Conservation (phyloP, 2,113 vertebrate species). For the Microtus montanus region DNA sequence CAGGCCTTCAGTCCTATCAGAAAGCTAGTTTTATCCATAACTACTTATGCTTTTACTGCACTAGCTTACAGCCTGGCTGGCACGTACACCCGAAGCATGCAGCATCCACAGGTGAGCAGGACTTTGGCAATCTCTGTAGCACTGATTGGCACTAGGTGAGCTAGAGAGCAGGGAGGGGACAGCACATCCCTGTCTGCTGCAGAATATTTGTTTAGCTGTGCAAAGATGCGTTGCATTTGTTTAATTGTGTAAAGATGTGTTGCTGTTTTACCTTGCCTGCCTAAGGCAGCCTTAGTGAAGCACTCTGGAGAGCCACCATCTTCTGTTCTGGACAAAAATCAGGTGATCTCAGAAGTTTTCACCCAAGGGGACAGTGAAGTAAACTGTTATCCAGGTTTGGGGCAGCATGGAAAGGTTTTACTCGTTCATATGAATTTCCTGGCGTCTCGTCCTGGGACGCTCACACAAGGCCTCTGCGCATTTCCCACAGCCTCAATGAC, state of each 20-base stretch:
- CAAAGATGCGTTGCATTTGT: too few relatives aligned
- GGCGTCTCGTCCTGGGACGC: background rate
- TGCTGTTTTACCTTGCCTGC: too few relatives aligned
- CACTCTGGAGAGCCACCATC: background rate
- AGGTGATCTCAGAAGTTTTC: background rate
- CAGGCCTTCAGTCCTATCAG: background rate
- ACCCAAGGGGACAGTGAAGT: background rate
- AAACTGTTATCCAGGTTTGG: background rate
- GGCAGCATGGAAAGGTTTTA: background rate
- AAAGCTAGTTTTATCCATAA: background rate
- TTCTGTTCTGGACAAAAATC: background rate
- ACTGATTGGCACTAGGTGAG: background rate
- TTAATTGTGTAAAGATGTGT: too few relatives aligned
- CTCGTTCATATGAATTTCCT: background rate
- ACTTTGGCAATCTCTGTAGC: background rate
- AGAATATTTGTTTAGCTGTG: too few relatives aligned
- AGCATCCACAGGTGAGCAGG: background rate
- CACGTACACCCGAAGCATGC: background rate
- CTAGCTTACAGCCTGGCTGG: background rate
- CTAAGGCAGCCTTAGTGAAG: background rate
- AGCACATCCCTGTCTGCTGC: too few relatives aligned
- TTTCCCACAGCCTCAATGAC: background rate
- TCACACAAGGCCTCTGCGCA: background rate
- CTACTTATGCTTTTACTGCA: background rate
- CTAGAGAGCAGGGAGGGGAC: background rate